Evolutionary conservation across 2,888 invertebrate genomes (phyloP), one percentile per base, ranked within the genome.

Genomic region (Meliscaeva auricollis): DNA sequence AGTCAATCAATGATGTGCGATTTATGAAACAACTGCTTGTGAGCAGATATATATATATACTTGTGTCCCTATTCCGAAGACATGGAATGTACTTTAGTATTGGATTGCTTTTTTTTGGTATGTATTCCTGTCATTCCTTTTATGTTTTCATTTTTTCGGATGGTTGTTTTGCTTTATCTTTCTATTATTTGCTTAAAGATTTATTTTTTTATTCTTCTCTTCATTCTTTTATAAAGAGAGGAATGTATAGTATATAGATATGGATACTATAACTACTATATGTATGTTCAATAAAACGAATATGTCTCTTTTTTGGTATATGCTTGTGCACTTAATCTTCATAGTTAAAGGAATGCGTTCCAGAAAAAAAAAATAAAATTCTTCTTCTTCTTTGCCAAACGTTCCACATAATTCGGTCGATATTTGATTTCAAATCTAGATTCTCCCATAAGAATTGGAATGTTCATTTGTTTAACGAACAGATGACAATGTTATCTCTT

Each of bases 401-500:
- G 22, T 52, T 50, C 15, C 13, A 52, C 48, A 32, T 26, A 20
- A 30, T 38, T 22, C 38, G 22, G 22, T 35, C 11, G 35, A 20
- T 58, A 52, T 52, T 38, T 69, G 58, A 15, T 50, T 52, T 69
- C 69, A 38, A 70, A 41, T 62, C 52, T 52, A 62, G 77, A 69
- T 77, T 41, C 68, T n/a, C 68, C 38, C 41, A 54, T 26, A 20
- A 41, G 52, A 62, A 73, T 73, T 73, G 60, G 26, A 73, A 38
- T 69, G 69, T 35, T 70, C 60, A 50, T 60, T 77, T 77, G 60
- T 52, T 62, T 44, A 20, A 35, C 76, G 60, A 77, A 77, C 68
- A 69, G 60, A 77, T 77, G 76, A 69, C 69, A 76, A 60, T 77
- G 52, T 52, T 77, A 70, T 77, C 69, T 69, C 7, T 26, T 22